phyloP scores from a whole-genome alignment of 2,797 vertebrate genomes.

The Antrozous pallidus region DNA sequence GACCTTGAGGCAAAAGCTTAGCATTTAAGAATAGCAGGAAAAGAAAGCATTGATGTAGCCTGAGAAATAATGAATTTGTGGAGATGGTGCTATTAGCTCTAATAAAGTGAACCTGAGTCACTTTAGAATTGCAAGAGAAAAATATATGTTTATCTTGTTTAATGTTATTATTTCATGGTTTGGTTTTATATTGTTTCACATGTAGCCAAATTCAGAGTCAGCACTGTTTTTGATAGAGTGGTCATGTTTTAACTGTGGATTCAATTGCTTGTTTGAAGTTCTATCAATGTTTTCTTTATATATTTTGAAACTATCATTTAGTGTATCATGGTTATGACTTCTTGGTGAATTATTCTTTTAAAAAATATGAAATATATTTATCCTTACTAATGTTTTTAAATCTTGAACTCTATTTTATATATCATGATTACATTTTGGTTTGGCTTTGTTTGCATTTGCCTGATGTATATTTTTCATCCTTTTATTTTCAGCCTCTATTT shows the following conservation, averaged over 20 bases:
- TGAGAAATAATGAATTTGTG: not conserved
- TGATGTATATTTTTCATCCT: not conserved
- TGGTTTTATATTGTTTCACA: not conserved
- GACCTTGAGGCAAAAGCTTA: slow-evolving; percentile 13
- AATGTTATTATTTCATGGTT: not conserved
- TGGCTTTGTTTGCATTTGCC: not conserved
- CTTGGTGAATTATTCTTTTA: not conserved
- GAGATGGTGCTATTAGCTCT: not conserved
- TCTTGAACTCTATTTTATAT: not conserved
- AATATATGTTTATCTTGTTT: not conserved
- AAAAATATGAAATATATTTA: slow-evolving; percentile 25
- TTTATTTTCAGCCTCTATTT: not conserved
- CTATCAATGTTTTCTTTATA: not conserved
- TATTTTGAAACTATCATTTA: slow-evolving; percentile 6
- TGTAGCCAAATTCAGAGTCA: not conserved
- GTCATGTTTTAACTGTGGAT: slow-evolving; percentile 1
- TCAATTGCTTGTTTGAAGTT: not conserved
- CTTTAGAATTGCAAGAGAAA: slow-evolving; percentile 8
- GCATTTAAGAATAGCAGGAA: not conserved
- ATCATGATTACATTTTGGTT: not conserved
- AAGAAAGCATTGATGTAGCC: not conserved
- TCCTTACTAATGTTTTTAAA: not conserved
- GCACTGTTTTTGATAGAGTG: not conserved
- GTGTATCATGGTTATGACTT: not conserved
- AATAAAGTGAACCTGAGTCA: not conserved